Percentiles rank a stretch among this genome's conserved stretches.
Evolutionary conservation across 2,113 vertebrate genomes (phyloP).

Genomic region (Heterotis niloticus): DNA sequence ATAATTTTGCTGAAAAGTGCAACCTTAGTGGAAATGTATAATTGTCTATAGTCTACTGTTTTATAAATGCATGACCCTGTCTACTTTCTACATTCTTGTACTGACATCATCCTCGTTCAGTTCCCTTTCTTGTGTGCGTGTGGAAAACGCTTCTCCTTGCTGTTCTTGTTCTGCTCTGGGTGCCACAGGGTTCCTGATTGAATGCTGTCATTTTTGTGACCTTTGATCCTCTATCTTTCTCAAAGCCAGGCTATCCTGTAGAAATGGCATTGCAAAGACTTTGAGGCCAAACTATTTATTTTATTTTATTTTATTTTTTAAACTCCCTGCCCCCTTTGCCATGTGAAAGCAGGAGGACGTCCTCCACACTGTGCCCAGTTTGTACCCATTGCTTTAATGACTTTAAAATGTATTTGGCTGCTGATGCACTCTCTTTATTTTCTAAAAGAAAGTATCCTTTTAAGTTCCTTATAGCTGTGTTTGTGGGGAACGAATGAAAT

Average conservation of each 20-base stretch:
- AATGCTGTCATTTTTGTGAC: background rate
- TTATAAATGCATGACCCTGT: slow-evolving; percentile 18
- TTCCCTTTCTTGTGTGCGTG: background rate
- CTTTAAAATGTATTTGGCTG: slow-evolving; percentile 43
- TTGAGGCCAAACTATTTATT: background rate
- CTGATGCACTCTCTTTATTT: slow-evolving; percentile 46
- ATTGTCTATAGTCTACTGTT: background rate
- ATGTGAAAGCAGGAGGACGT: background rate
- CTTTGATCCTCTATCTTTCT: background rate
- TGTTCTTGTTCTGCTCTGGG: background rate
- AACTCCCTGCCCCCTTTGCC: no score
- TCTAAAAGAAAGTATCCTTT: slow-evolving; percentile 56
- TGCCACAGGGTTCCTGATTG: background rate
- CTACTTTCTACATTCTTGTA: slow-evolving; percentile 14
- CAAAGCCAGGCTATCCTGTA: background rate
- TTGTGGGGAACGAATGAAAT: slow-evolving; percentile 54
- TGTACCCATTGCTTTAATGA: slow-evolving; percentile 38
- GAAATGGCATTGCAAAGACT: background rate
- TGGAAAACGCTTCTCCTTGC: background rate
- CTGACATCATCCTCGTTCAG: slow-evolving; percentile 5
- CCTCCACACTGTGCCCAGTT: slow-evolving; percentile 36
- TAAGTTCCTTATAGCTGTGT: slow-evolving; percentile 59
- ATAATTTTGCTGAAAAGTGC: slow-evolving; percentile 7
- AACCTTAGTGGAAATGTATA: slow-evolving; percentile 7
- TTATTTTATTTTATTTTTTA: no score